These are phyloP conservation scores for Drosophila takahashii DNA, from an alignment of 1,140 invertebrate species.

Conservation along the genomic window DNA sequence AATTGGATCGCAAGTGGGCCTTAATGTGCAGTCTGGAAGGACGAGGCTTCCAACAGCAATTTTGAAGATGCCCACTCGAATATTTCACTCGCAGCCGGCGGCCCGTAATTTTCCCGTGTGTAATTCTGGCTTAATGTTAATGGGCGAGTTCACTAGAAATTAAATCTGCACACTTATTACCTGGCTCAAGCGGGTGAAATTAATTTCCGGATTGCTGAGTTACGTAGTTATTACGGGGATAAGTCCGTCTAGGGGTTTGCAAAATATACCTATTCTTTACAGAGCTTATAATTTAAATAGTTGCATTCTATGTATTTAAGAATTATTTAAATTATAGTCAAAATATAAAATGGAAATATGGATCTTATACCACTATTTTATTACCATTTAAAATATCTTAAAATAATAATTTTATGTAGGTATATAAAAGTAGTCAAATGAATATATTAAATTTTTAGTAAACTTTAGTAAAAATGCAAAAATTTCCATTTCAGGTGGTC, in stretches of 20 bases:
- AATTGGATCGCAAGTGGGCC: slow-evolving; percentile 71
- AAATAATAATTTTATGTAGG: no score
- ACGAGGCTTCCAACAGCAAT: slow-evolving; percentile 36
- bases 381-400: no score
- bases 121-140: slow-evolving; percentile 46
- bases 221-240: slow-evolving; percentile 2
- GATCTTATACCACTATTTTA: no score
- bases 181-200: slow-evolving; percentile 6
- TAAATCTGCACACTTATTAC: slow-evolving; percentile 37
- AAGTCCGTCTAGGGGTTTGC: neutral
- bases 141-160: slow-evolving; percentile 29
- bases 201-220: slow-evolving; percentile 15
- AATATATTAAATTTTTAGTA: no score
- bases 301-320: no score
- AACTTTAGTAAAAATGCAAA: neutral
- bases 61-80: slow-evolving; percentile 52
- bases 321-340: no score
- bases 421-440: no score
- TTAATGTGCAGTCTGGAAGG: slow-evolving; percentile 63
- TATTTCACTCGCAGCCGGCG: slow-evolving; percentile 26
- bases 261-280: neutral
- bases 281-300: no score
- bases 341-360: no score
- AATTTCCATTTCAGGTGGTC: no score
- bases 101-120: slow-evolving; percentile 30